These are phyloP conservation scores for Eublepharis macularius DNA, from an alignment of 2,113 vertebrate species.

Conservation along the genomic window DNA sequence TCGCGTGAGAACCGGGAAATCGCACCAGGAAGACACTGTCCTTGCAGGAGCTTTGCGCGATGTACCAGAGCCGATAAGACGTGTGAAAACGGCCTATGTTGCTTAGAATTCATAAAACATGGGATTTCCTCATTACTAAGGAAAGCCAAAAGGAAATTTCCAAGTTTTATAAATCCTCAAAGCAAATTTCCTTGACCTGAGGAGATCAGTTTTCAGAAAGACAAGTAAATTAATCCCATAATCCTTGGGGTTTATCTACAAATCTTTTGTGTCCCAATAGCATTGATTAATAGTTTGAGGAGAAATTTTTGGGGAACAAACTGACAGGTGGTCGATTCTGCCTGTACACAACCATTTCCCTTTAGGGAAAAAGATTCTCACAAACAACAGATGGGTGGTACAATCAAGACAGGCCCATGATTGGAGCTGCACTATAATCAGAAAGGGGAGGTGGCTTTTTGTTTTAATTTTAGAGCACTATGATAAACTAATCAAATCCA, in stretches of 20 bases:
- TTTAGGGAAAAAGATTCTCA: slow-evolving; percentile 46
- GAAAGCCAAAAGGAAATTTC: background rate
- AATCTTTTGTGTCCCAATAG: slow-evolving; percentile 38
- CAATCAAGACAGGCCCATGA: slow-evolving; percentile 37
- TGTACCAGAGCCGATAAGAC: too few species aligned
- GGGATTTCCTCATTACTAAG: background rate
- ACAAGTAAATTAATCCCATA: slow-evolving; percentile 37
- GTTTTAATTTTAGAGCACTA: slow-evolving; percentile 46
- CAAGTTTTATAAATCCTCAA: background rate
- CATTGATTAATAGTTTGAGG: slow-evolving; percentile 54
- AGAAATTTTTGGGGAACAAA: slow-evolving; percentile 43
- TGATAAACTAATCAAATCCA: slow-evolving; percentile 71
- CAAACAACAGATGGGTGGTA: slow-evolving; percentile 59
- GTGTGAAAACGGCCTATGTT: too few species aligned
- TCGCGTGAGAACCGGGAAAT: too few species aligned
- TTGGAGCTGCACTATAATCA: slow-evolving; percentile 29
- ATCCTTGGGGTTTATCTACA: slow-evolving; percentile 56
- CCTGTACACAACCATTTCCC: slow-evolving; percentile 30
- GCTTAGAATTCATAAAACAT: background rate
- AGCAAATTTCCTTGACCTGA: background rate
- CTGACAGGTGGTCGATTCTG: slow-evolving; percentile 65
- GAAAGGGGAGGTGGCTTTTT: background rate
- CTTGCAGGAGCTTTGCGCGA: too few species aligned
- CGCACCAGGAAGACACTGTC: too few species aligned
- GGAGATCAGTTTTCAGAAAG: slow-evolving; percentile 47